Evolutionary conservation across 2,113 vertebrate genomes (phyloP), one percentile per base, ranked within the genome.

Genomic region (Baryphthengus martii): DNA sequence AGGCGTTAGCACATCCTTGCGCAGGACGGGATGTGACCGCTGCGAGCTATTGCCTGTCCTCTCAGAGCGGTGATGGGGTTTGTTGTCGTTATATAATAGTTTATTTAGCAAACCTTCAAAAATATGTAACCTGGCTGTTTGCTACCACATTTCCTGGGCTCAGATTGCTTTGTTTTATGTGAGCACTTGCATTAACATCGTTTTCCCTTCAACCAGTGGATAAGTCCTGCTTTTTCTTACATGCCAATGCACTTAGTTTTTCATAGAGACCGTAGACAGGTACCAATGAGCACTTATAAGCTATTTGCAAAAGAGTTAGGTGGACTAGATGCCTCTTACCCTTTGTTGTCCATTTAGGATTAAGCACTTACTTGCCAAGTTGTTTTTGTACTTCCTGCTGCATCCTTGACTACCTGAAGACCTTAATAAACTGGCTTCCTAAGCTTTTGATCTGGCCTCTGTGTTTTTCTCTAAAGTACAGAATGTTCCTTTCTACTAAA

Each of bases 381-480:
- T 81, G 52, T 9, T 92, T 95, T 88, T 87, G 47, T 72, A 21
- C 17, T 68, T 79, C 28, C 53, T 85, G 44, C 66, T 89, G 47
- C 93, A 85, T 79, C 89, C 84, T 89, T 93, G 77, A 58, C 62
- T 94, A 91, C 74, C 62, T 75, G 39, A 85, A 87, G 77, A 93
- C 91, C 81, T 91, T 87, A 75, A 18, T 72, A 70, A 74, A 79
- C 71, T 77, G 81, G 72, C 40, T 94, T 74, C 55, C 76, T 94
- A 93, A 97, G 93, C 89, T 97, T 97, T 96, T 96, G 85, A 93
- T 97, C 87, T 94, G 76, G 61, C 83, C 89, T 84, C 76, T 55
- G 44, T 95, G 53, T 95, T 95, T 97, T 96, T 94, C 82, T 92
- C 19, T 23, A 66, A 90, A 90, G 85, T 93, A 96, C 59, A 95